Evolutionary conservation across 2,888 invertebrate genomes (phyloP).

Genomic region (Lasioglossum zephyrum): DNA sequence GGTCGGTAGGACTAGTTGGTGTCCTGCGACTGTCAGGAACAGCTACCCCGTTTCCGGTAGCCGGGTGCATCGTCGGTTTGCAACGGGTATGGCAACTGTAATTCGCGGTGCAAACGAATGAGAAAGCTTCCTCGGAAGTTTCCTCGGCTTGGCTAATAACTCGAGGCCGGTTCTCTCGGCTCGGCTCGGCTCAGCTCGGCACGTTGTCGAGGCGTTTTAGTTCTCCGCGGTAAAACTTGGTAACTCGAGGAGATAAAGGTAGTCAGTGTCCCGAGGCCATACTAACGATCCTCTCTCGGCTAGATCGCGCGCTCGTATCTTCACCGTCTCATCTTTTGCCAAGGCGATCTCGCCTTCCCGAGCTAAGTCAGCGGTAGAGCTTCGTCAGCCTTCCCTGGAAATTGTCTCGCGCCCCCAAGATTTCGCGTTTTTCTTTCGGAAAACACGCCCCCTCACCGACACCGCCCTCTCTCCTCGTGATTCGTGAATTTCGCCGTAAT

Average conservation of each 20-base stretch:
- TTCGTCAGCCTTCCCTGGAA: conserved; percentile 37
- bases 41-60: conserved; percentile 3
- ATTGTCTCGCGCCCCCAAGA: background rate
- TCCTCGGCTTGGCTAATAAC: conserved; percentile 72
- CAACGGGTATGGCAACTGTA: conserved; percentile 58
- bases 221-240: conserved; percentile 74
- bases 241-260: conserved; percentile 77
- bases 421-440: background rate
- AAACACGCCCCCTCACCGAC: background rate
- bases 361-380: conserved; percentile 30
- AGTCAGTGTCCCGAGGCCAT: conserved; percentile 66
- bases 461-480: background rate
- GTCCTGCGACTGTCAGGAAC: background rate
- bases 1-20: background rate
- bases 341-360: conserved; percentile 35
- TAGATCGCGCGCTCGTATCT: conserved; percentile 63
- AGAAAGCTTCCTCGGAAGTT: conserved; percentile 58
- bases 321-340: conserved; percentile 51
- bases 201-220: conserved; percentile 72
- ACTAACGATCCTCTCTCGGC: conserved; percentile 65
- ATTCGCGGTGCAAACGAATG: conserved; percentile 67
- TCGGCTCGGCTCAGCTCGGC: conserved; percentile 23
- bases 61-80: background rate
- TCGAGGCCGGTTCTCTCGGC: conserved; percentile 37
- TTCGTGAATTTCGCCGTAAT: conserved; percentile 21